A percentile compares a stretch with the other conserved stretches of the same genome.
These are phyloP conservation scores for Alethe castanea DNA, from an alignment of 2,113 vertebrate genomes.

Conservation along the genomic window DNA sequence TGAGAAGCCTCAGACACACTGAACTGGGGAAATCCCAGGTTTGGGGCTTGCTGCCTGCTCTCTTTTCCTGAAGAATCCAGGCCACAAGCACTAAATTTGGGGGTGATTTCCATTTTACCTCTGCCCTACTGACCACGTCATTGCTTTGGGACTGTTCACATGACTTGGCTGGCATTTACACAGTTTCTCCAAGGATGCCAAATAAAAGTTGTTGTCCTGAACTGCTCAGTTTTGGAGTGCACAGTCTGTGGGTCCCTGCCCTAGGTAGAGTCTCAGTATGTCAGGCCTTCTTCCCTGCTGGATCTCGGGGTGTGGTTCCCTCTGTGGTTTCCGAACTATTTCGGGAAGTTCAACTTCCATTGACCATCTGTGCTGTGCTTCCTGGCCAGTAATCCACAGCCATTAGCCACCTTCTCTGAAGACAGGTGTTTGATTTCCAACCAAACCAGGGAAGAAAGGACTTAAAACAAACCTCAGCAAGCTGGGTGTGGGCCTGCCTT, in stretches of 20 bases:
- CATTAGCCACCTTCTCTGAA: neutral
- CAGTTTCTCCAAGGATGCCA: neutral
- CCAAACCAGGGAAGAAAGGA: neutral
- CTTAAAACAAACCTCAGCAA: neutral
- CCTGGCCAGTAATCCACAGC: neutral
- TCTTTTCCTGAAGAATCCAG: neutral
- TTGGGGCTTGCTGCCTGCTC: neutral
- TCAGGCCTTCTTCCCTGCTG: neutral
- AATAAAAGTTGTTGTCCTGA: neutral
- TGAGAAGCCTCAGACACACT: neutral
- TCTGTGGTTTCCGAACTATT: neutral
- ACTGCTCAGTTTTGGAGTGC: neutral
- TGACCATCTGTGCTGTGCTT: neutral
- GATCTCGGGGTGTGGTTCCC: neutral
- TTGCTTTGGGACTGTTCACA: neutral
- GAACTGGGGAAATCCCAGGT: neutral
- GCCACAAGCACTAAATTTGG: neutral
- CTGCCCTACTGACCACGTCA: fast-evolving
- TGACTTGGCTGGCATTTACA: neutral
- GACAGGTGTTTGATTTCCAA: neutral
- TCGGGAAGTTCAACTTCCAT: neutral
- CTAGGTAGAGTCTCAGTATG: neutral
- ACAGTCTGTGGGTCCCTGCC: neutral
- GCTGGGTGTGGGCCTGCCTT: neutral
- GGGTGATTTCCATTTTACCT: neutral